Percentiles rank a stretch among this genome's conserved stretches.
These are phyloP conservation scores for Heliconius melpomene DNA, from an alignment of 1,140 invertebrate species.

Conservation along the genomic window DNA sequence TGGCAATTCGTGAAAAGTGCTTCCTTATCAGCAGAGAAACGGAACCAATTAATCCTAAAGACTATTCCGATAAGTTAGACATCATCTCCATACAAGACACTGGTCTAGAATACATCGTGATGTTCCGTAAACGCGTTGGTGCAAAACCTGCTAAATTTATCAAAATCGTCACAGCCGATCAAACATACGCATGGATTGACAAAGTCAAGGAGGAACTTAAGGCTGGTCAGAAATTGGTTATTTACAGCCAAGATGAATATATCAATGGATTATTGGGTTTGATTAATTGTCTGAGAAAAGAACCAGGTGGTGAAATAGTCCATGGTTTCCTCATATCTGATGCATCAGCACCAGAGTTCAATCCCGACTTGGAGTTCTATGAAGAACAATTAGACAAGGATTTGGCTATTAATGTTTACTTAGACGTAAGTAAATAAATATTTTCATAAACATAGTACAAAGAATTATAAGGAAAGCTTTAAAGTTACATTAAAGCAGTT, in stretches of 20 bases:
- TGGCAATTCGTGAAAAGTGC: slow-evolving; percentile 71
- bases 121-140: slow-evolving; percentile 69
- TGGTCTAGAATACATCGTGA: slow-evolving; percentile 71
- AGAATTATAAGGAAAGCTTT: too few species aligned
- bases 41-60: slow-evolving; percentile 56
- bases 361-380: slow-evolving; percentile 84
- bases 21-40: slow-evolving; percentile 81
- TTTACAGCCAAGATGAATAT: slow-evolving; percentile 84
- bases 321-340: slow-evolving; percentile 85
- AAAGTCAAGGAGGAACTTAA: slow-evolving; percentile 81
- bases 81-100: slow-evolving; percentile 73
- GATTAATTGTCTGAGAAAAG: slow-evolving; percentile 87
- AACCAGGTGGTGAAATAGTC: slow-evolving; percentile 85
- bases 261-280: slow-evolving; percentile 92
- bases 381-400: slow-evolving; percentile 86
- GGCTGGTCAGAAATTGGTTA: slow-evolving; percentile 80
- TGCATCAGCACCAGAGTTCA: slow-evolving; percentile 84
- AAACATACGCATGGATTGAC: slow-evolving; percentile 71
- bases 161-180: slow-evolving; percentile 58
- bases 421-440: slow-evolving; percentile 78
- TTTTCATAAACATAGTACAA: too few species aligned
- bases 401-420: slow-evolving; percentile 90
- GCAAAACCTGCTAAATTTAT: slow-evolving; percentile 73
- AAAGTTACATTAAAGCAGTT: too few species aligned
- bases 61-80: slow-evolving; percentile 62